phyloP scores from a whole-genome alignment of 2,888 invertebrate species.

The Galerucella calmariensis region DNA sequence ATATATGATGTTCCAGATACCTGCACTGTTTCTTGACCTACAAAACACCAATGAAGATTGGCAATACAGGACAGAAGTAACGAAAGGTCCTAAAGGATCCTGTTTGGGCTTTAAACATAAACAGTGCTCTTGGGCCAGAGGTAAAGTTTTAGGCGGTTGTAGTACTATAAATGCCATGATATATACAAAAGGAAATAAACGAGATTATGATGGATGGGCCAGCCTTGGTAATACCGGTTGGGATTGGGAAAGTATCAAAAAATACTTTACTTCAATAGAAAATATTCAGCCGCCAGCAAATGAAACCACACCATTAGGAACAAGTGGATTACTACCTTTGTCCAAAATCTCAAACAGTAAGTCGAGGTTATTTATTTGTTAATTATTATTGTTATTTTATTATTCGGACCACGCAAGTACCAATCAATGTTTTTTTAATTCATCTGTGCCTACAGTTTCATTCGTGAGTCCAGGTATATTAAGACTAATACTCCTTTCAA shows the following conservation, averaged over 20 bases:
- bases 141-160: constrained; percentile 75
- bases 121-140: constrained; percentile 69
- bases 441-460: too few species aligned
- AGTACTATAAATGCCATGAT: constrained; percentile 76
- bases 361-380: too few species aligned
- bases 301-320: constrained; percentile 58
- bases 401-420: too few species aligned
- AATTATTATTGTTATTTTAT: too few species aligned
- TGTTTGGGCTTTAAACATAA: constrained; percentile 61
- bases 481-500: too few species aligned
- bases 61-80: constrained; percentile 66
- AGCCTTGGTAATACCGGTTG: constrained; percentile 71
- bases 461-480: too few species aligned
- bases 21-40: constrained; percentile 58
- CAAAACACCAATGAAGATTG: constrained; percentile 57
- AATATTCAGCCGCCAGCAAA: constrained; percentile 48
- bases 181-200: constrained; percentile 72
- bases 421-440: too few species aligned
- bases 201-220: constrained; percentile 75
- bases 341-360: constrained; percentile 46
- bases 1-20: constrained; percentile 56
- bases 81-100: constrained; percentile 50
- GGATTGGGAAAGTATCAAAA: constrained; percentile 67
- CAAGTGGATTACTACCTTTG: constrained; percentile 66
- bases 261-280: constrained; percentile 64